Base-by-base conservation (phyloP, 2,888 invertebrate genomes). In the Alviniconcha strummeri region DNA sequence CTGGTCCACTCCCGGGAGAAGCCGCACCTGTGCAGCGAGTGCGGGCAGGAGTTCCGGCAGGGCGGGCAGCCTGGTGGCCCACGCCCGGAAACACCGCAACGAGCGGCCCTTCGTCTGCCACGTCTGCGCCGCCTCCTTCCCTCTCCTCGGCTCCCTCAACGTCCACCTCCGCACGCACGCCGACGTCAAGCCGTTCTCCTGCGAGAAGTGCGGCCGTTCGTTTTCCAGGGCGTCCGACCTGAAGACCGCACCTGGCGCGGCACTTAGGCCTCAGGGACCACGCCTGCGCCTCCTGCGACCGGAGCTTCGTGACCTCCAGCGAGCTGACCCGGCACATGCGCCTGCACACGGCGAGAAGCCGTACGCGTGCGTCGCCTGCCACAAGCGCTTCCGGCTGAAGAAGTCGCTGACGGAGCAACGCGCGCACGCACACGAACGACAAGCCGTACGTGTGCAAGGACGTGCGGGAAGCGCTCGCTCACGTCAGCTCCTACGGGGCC, bases 201-300 rank as follows among this genome's bases (percentile, higher is more conserved):
- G 84, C 75, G 56, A 78, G 3, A 75, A 75, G 15, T 84, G 84
- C 75, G 75, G 67, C 9, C 69, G 64, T 7, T 52, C 82, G 8
- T 84, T 84, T 82, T 74, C 79, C 15, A 82, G 82, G 69, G 57
- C 79, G 5, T 78, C 84, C 15, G 82, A 82, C 75, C 74, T 84
- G n/a, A 82, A 36, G 36, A 36, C 36, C 36, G 36, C 36, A 36
- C 36, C 36, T 36, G 36, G 36, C 36, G 36, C 36, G 36, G 36
- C 36, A 36, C 36, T 3, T 36, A 36, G 36, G 36, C 36, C 36
- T 36, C 36, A 0, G 36, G 36, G 36, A 36, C 36, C 36, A 36
- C 36, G 36, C 36, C 36, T 36, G 36, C 36, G 36, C 36, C 36
- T 36, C 36, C 36, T 84, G 84, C 54, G 67, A 36, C 6, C 57